Conservation (phyloP, 35 echinoderm and acorn worm species). For the Strongylocentrotus purpuratus region DNA sequence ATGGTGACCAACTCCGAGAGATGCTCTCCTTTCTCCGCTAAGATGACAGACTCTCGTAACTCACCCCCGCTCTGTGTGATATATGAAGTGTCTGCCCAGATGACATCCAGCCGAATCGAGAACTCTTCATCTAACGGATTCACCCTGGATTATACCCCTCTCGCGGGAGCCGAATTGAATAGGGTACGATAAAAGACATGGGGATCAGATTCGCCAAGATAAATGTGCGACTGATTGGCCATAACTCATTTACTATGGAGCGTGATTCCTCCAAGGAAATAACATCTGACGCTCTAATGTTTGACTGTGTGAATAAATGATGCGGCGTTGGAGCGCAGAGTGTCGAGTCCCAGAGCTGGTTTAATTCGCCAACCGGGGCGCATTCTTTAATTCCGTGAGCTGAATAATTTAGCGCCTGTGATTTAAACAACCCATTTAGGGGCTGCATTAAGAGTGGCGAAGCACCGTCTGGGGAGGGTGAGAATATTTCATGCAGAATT, state of each 20-base stretch:
- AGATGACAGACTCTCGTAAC: conserved; percentile 27
- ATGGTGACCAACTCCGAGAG: neutral
- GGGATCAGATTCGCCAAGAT: conserved; percentile 40
- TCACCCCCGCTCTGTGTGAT: neutral
- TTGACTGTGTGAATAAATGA: conserved; percentile 47
- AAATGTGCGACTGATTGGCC: conserved; percentile 35
- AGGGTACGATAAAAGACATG: conserved; percentile 47
- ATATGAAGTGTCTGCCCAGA: conserved; percentile 19
- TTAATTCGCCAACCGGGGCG: conserved; percentile 34
- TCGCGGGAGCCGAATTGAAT: conserved; percentile 48
- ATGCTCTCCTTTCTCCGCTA: conserved; percentile 17
- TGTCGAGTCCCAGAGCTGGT: conserved; percentile 12
- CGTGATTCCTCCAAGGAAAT: conserved; percentile 45
- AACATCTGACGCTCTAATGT: conserved; percentile 42
- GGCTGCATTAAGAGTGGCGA: conserved; percentile 18
- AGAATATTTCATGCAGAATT: conserved; percentile 28
- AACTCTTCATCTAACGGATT: conserved; percentile 43
- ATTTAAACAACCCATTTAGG: conserved; percentile 44
- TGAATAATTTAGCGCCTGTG: conserved; percentile 35
- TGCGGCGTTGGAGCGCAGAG: conserved; percentile 2
- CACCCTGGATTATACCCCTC: conserved; percentile 21
- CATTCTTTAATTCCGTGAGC: conserved; percentile 16
- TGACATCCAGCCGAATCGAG: conserved; percentile 28
- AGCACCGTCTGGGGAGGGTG: conserved; percentile 32
- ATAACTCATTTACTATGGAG: conserved; percentile 43